A percentile compares a stretch with the other conserved stretches of the same genome.
Evolutionary conservation across 2,888 invertebrate species (phyloP).

Genomic region (Lasioglossum malachurum): DNA sequence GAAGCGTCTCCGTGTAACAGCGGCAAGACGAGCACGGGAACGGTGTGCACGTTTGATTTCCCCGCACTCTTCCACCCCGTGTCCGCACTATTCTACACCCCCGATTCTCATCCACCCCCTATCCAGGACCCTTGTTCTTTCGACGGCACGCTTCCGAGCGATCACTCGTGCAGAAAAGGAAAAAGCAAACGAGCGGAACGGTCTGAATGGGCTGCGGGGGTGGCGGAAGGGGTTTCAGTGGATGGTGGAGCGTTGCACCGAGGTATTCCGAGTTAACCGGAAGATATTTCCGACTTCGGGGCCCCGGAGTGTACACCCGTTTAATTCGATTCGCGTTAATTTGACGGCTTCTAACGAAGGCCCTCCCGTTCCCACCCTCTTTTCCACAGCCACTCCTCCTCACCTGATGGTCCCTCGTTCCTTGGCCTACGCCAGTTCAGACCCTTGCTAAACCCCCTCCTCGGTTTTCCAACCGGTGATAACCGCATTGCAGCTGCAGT

Average conservation of each 20-base stretch:
- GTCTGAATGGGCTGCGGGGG: not conserved
- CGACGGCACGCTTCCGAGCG: slow-evolving; percentile 36
- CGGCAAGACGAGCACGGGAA: slow-evolving; percentile 54
- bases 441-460: slow-evolving; percentile 32
- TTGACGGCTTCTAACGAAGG: slow-evolving; percentile 77
- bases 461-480: slow-evolving; percentile 37
- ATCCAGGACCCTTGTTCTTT: slow-evolving; percentile 31
- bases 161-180: slow-evolving; percentile 38
- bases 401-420: not conserved
- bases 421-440: slow-evolving; percentile 44
- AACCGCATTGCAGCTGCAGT: slow-evolving; percentile 70
- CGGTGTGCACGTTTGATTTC: slow-evolving; percentile 67
- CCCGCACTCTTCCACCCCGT: not conserved
- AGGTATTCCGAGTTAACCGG: slow-evolving; percentile 15
- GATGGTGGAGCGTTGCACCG: not conserved
- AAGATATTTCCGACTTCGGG: slow-evolving; percentile 59
- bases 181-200: slow-evolving; percentile 44
- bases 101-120: not conserved
- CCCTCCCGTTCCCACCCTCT: slow-evolving; percentile 26
- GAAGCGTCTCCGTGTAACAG: slow-evolving; percentile 68
- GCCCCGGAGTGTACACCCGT: slow-evolving; percentile 51
- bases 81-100: not conserved
- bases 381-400: not conserved
- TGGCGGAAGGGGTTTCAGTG: not conserved
- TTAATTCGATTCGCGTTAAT: slow-evolving; percentile 77